Conservation (phyloP, 2,888 invertebrate species). For the Ptilodon capucinus region DNA sequence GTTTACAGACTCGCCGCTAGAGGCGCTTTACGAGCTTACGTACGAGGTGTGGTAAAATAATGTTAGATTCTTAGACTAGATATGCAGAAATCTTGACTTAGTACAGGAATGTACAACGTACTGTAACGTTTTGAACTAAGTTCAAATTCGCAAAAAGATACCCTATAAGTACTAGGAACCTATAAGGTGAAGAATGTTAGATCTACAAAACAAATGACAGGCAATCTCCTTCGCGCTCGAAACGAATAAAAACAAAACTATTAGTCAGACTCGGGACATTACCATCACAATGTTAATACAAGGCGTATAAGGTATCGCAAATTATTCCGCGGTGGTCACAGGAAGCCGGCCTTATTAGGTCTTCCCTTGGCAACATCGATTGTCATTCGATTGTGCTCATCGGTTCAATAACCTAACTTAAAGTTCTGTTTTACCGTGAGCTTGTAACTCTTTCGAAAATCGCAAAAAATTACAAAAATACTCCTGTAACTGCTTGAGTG, state of each 20-base stretch:
- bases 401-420: conserved; percentile 30
- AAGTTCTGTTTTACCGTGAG: neutral
- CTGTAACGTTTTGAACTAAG: too few species aligned
- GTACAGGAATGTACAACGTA: too few species aligned
- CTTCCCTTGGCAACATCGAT: conserved; percentile 26
- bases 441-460: too few species aligned
- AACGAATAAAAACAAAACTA: neutral
- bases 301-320: conserved; percentile 46
- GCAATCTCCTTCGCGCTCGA: neutral
- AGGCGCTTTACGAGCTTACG: too few species aligned
- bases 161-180: neutral
- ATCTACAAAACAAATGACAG: neutral
- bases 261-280: neutral
- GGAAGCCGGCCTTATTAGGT: conserved; percentile 62
- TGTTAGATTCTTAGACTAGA: too few species aligned
- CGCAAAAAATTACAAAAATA: too few species aligned
- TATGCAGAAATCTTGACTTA: too few species aligned
- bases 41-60: too few species aligned
- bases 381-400: conserved; percentile 25
- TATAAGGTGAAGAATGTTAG: neutral
- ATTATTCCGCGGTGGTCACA: conserved; percentile 51
- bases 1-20: too few species aligned
- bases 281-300: conserved; percentile 12
- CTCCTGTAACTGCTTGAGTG: too few species aligned
- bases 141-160: neutral